Base-by-base conservation (phyloP, 2,113 vertebrate species). In the Merops nubicus region DNA sequence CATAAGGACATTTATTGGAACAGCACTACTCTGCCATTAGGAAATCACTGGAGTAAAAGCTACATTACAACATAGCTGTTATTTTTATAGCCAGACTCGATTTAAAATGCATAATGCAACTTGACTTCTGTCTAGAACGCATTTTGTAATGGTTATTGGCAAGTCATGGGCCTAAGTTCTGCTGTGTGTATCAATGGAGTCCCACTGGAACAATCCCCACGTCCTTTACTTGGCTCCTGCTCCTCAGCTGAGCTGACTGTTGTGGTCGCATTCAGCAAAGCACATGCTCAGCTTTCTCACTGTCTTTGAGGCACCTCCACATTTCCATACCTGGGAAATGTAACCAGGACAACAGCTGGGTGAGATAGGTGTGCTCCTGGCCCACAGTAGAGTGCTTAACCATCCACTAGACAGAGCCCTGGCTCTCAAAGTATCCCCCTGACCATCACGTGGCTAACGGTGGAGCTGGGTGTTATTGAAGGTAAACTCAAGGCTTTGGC, bases 401-500 rank as follows among this genome's bases (percentile, higher is more conserved):
- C 16, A 31, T 7, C 31, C n/a, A 19, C 5, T 33, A 25, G 31
- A 73, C 26, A 53, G 16, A 94, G 53, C 33, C 11, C 29, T 77
- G 50, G 14, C 57, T 80, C 70, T 80, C 47, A 36, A 53, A 73
- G 62, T 25, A 56, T 45, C 8, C n/a, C 38, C 22, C 36, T 18
- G 36, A 31, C 18, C 56, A 25, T 86, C 47, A 23, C 0, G 23
- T 65, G 82, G 42, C 64, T 88, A 77, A 43, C 28, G 47, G 40
- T 51, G 36, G 69, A 76, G 64, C 65, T 87, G 64, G 43, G 40
- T 77, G 36, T 56, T 78, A 68, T 1, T 42, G 48, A 85, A 81
- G 22, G 64, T 86, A 91, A 92, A 93, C 31, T 59, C 60, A 56
- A 86, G 31, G 23, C 48, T 96, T 93, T 96, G 93, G 91, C 93